Evolutionary conservation across 2,888 invertebrate species (phyloP).

Genomic region (Apomyelois bistriatella): DNA sequence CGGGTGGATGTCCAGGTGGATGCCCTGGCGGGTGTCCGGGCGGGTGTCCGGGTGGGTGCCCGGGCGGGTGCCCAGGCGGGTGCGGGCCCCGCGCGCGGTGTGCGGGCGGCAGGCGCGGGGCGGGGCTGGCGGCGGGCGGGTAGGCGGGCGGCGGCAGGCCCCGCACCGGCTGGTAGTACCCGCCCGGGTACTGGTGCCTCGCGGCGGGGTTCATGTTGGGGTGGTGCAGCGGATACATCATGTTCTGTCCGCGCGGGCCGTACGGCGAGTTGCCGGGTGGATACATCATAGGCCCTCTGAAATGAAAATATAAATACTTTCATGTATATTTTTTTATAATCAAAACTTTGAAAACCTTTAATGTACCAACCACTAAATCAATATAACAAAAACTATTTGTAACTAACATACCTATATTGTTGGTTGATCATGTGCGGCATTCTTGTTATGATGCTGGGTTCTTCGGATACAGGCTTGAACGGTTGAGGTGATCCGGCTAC

Average conservation of each 20-base stretch:
- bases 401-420: constrained; percentile 57
- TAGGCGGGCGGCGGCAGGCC: constrained; percentile 50
- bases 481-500: constrained; percentile 77
- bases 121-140: constrained; percentile 21
- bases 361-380: too few relatives aligned
- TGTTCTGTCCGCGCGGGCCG: constrained; percentile 44
- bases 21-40: constrained; percentile 19
- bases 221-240: constrained; percentile 44
- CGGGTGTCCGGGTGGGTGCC: constrained; percentile 18
- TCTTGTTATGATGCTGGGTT: constrained; percentile 72
- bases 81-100: neutral
- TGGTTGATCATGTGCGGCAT: constrained; percentile 77
- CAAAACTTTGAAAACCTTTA: neutral
- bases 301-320: constrained; percentile 14
- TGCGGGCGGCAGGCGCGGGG: constrained; percentile 14
- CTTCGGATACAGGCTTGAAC: constrained; percentile 68
- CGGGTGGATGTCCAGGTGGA: neutral
- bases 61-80: constrained; percentile 16
- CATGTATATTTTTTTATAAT: neutral
- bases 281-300: constrained; percentile 69
- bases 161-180: constrained; percentile 37
- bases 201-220: constrained; percentile 23
- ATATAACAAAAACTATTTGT: neutral
- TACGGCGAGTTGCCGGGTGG: constrained; percentile 43
- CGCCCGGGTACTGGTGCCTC: constrained; percentile 42